A percentile compares a stretch with the other conserved stretches of the same genome.
These are phyloP conservation scores for Periplaneta americana DNA, from an alignment of 1,140 invertebrate species.

Conservation along the genomic window DNA sequence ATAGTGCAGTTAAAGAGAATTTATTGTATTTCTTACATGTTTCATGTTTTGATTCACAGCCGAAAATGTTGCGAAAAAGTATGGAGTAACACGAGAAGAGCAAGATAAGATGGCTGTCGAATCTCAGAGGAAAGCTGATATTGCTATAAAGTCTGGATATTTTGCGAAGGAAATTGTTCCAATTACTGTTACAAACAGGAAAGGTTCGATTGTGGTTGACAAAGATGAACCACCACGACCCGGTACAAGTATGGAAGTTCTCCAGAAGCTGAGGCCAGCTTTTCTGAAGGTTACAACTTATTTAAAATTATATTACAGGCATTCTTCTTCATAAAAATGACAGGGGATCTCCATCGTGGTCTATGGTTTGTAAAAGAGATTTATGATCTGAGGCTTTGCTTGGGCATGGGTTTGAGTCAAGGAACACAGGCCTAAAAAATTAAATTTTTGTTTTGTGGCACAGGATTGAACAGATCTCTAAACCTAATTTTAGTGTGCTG, in stretches of 20 bases:
- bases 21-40: too few species aligned
- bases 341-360: too few species aligned
- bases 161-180: constrained; percentile 70
- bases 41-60: constrained; percentile 44
- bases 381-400: too few species aligned
- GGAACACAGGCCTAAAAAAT: too few species aligned
- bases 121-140: constrained; percentile 66
- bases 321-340: too few species aligned
- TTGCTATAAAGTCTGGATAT: constrained; percentile 54
- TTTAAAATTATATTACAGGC: constrained; percentile 10
- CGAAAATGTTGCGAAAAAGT: constrained; percentile 74
- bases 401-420: too few species aligned
- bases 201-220: constrained; percentile 39
- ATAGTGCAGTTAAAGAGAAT: too few species aligned
- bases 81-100: constrained; percentile 58
- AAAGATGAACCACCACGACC: constrained; percentile 64
- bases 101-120: constrained; percentile 69
- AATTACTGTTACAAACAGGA: constrained; percentile 47
- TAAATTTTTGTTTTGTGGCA: too few species aligned
- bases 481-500: too few species aligned
- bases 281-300: constrained; percentile 50
- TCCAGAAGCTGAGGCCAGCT: constrained; percentile 55
- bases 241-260: constrained; percentile 49
- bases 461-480: too few species aligned
- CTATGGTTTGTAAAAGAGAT: too few species aligned